A percentile compares a stretch with the other conserved stretches of the same genome.
These are phyloP conservation scores for Liasis olivaceus DNA, from an alignment of 2,797 vertebrate genomes.

Conservation along the genomic window DNA sequence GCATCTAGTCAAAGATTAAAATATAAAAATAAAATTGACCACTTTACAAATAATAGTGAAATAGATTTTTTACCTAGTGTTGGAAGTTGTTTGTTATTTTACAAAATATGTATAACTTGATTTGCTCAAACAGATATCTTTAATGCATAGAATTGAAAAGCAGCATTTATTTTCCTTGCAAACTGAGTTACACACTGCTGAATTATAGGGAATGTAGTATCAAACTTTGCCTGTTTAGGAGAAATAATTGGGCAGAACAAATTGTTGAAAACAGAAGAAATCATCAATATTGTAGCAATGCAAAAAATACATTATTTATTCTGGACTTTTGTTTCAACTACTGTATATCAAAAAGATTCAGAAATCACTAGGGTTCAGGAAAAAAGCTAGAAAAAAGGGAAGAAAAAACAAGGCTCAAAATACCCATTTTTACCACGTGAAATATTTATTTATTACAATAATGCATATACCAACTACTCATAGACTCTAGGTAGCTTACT, in stretches of 20 bases:
- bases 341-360: neutral
- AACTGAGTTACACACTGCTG: neutral
- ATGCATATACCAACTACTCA: neutral
- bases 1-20: neutral
- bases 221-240: neutral
- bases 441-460: neutral
- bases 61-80: neutral
- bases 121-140: neutral
- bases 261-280: neutral
- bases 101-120: neutral
- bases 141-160: neutral
- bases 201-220: neutral
- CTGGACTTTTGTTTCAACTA: neutral
- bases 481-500: neutral
- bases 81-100: neutral
- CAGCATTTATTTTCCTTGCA: neutral
- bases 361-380: neutral
- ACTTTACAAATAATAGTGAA: neutral
- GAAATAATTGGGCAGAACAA: neutral
- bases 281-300: neutral
- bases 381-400: neutral
- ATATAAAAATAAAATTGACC: neutral
- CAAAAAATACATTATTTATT: neutral
- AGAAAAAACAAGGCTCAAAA: neutral
- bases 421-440: neutral